Conservation (phyloP, 2,113 vertebrate species). For the Oreocharis arfaki region DNA sequence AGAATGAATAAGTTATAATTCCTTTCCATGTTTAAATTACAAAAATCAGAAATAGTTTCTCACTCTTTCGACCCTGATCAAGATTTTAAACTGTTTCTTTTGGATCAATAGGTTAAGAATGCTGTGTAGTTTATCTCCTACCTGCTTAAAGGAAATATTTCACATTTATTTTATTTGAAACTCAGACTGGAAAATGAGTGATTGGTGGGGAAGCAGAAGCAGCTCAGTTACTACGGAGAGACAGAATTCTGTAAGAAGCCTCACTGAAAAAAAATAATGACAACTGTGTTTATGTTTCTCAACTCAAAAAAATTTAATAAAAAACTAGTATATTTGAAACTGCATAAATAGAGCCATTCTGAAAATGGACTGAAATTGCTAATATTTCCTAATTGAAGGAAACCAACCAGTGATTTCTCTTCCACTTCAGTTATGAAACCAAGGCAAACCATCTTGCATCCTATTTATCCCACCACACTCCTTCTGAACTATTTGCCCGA, state of each 20-base stretch:
- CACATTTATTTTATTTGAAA: background rate
- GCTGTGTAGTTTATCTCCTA: background rate
- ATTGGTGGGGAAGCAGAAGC: background rate
- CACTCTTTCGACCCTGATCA: background rate
- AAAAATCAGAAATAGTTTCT: background rate
- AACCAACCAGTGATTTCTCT: background rate
- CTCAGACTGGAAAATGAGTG: background rate
- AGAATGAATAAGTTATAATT: background rate
- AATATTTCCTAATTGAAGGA: background rate
- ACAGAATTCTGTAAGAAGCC: background rate
- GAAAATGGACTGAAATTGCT: background rate
- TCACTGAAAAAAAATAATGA: background rate
- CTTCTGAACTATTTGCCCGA: background rate
- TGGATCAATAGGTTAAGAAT: background rate
- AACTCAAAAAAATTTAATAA: background rate
- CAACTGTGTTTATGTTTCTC: background rate
- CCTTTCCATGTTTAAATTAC: background rate
- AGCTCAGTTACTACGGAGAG: background rate
- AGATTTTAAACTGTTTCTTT: background rate
- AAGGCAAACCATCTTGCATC: background rate
- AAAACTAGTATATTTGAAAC: background rate
- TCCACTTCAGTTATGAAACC: background rate
- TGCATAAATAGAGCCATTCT: background rate
- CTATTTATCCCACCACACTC: background rate
- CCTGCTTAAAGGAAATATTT: conserved; percentile 1